Evolutionary conservation across 2,888 invertebrate species (phyloP), one percentile per base, ranked within the genome.

Genomic region (Cheilosia vulpina): DNA sequence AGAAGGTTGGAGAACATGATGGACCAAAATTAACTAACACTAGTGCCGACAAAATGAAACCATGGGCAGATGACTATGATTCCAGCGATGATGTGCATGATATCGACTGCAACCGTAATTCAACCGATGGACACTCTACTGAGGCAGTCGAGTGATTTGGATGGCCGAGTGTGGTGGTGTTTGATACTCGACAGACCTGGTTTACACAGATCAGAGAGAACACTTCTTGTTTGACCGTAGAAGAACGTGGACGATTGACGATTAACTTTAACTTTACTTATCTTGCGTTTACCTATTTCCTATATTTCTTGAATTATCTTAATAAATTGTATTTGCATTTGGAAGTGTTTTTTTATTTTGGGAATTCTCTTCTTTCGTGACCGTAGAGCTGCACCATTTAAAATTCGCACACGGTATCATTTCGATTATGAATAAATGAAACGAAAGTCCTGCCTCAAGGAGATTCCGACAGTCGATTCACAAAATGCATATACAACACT

Each of bases 1-100:
- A 88, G 38, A 90, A 89, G 50, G 71, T 89, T 17, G 89, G 89
- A 27, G 69, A 82, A 38, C 71, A 87, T 17, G 85, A 85, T 7
- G 85, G 85, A 2, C 53, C 81, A 31, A 77, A 71, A 58, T 6
- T 6, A 66, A 73, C 72, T 62, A 55, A 78, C 21, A 62, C 72
- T 24, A 71, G 60, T 58, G 58, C 66, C 13, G 78, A 87, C 66
- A 79, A 77, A 24, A 62, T 62, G 43, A 62, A 60, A 34, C 60
- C 68, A 11, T 60, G 53, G 68, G 21, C 45, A 47, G 24, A 76
- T 13, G 41, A 43, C 19, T 63, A 63, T 38, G 47, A 38, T 6
- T 65, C 47, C 24, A 65, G n/a, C 34, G 65, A 65, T 47, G 24
- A 66, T 6, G 24, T 41, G 15, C 1, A 24, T 38, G 52, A 55